These are phyloP conservation scores for Noctua janthina DNA, from an alignment of 2,888 invertebrate species.

Conservation along the genomic window DNA sequence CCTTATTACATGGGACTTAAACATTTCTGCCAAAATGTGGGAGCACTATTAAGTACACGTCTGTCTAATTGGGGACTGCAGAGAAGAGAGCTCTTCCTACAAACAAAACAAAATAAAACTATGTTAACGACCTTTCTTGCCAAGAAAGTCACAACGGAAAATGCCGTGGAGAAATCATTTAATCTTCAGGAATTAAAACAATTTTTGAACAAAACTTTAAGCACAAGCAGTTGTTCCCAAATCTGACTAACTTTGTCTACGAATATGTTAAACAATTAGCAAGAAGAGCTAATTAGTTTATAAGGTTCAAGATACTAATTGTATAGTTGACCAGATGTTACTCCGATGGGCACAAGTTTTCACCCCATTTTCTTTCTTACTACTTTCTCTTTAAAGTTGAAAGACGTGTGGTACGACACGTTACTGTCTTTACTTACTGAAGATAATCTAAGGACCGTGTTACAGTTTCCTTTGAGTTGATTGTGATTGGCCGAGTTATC, in stretches of 20 bases:
- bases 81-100: not conserved
- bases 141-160: not conserved
- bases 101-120: not conserved
- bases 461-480: conserved; percentile 22
- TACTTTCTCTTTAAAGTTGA: not conserved
- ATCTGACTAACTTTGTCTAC: not conserved
- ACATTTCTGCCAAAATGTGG: too few species aligned
- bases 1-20: too few species aligned
- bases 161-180: not conserved
- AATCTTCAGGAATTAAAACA: not conserved
- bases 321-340: conserved; percentile 55
- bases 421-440: conserved; percentile 18
- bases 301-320: conserved; percentile 33
- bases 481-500: conserved; percentile 12
- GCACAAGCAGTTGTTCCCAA: not conserved
- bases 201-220: not conserved
- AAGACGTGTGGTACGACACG: conserved; percentile 17
- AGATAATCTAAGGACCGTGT: conserved; percentile 30
- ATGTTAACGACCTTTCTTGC: not conserved
- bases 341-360: not conserved
- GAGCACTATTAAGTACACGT: too few species aligned
- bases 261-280: conserved; percentile 30
- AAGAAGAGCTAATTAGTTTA: conserved; percentile 40
- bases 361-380: conserved; percentile 19
- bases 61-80: too few species aligned